Percentiles rank a stretch among this genome's conserved stretches.
Evolutionary conservation across 2,797 vertebrate genomes (phyloP).

Genomic region (Sebastes minor): DNA sequence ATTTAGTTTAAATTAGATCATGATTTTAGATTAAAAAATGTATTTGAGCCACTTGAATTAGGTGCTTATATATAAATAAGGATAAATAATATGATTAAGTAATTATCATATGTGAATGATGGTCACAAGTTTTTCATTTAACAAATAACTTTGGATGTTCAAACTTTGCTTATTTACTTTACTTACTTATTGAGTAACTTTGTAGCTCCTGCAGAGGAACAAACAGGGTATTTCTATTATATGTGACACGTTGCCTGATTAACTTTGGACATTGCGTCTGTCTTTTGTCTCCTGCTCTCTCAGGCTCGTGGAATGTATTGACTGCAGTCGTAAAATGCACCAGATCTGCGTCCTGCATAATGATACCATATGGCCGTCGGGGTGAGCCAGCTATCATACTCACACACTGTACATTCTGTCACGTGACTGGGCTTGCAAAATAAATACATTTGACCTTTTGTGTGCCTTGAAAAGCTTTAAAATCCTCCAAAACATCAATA

Average conservation of each 20-base stretch:
- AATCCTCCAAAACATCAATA: neutral
- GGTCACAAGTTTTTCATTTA: neutral
- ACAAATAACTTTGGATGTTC: neutral
- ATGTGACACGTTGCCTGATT: neutral
- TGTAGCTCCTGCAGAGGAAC: neutral
- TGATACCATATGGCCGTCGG: slow-evolving; percentile 96
- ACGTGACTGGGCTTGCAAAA: neutral
- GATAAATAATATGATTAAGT: neutral
- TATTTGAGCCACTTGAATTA: neutral
- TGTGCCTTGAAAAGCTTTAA: neutral
- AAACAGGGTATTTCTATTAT: neutral
- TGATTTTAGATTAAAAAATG: neutral
- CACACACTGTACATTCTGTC: slow-evolving; percentile 4
- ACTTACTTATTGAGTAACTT: neutral
- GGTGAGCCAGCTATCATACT: slow-evolving; percentile 80
- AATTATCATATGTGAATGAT: neutral
- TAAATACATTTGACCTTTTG: neutral
- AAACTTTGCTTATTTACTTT: neutral
- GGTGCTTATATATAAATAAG: neutral
- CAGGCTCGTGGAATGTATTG: slow-evolving; percentile 96
- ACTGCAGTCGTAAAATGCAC: slow-evolving; percentile 99
- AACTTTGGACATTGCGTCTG: slow-evolving; percentile 20
- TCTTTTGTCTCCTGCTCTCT: slow-evolving; percentile 29
- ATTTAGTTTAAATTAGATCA: neutral
- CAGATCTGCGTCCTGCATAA: slow-evolving; percentile 98